Base-by-base conservation (phyloP, 2,113 vertebrate species). In the Apodemus speciosus region DNA sequence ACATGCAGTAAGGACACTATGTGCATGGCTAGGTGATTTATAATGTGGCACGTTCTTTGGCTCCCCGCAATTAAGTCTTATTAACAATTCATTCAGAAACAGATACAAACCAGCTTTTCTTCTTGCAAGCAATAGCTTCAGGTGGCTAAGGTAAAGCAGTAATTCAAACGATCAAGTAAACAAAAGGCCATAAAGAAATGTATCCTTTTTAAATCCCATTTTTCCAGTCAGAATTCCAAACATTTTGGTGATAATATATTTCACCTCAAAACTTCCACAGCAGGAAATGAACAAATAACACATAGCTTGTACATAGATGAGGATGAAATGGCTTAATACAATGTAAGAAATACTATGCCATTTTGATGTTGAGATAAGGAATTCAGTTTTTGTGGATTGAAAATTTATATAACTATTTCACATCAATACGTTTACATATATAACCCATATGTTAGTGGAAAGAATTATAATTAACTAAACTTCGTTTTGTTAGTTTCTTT, bases 21-120 rank as follows among this genome's bases (percentile, higher is more conserved):
- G 30, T 18, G 2, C 6, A 69, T 90, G 43, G 51, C 18, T 81
- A 35, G 25, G 38, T 94, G 38, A 77, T 68, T 91, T 91, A 88
- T 80, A 85, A 92, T 8, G 40, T 76, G 6, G 9, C 18, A 77
- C 14, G 49, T 72, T 66, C 27, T 76, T 94, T 60, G 71, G 11
- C 5, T 85, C 94, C 92, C 11, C 27, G 46, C 14, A 95, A 89
- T 91, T 93, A n/a, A 64, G 43, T 94, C 58, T 43, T 94, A 94
- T 72, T 92, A 94, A 94, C 71, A 90, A 92, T 85, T 91, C 71
- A 89, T 90, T 89, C 40, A 72, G 40, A 91, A 91, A 95, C 43
- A 86, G 8, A 79, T 46, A 73, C 20, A 92, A 64, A 83, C 18
- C 15, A 60, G 58, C 76, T 94, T 95, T 56, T 77, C 18, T 68